Percentiles rank a stretch among this genome's conserved stretches.
Evolutionary conservation across 2,888 invertebrate genomes (phyloP).

Genomic region (Elmis aenea): DNA sequence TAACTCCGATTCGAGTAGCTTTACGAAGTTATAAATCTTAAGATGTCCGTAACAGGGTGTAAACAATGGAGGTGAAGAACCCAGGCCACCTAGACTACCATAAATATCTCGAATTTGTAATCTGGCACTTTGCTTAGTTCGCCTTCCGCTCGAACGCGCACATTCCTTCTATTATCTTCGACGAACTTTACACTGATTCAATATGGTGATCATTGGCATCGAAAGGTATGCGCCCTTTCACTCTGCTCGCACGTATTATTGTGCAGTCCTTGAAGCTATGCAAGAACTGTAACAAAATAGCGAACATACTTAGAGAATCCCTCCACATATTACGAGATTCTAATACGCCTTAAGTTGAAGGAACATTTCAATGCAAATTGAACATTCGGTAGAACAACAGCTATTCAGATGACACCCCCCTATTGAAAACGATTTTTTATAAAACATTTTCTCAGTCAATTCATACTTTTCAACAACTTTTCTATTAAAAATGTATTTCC

Average conservation of each 20-base stretch:
- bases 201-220: constrained; percentile 32
- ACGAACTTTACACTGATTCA: constrained; percentile 31
- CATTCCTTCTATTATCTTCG: constrained; percentile 41
- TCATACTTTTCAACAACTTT: too few species aligned
- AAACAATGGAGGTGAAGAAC: constrained; percentile 47
- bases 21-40: constrained; percentile 41
- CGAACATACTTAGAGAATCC: too few species aligned
- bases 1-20: constrained; percentile 35
- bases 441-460: too few species aligned
- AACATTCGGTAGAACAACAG: too few species aligned
- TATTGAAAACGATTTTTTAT: too few species aligned
- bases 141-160: constrained; percentile 41
- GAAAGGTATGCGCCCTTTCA: constrained; percentile 29
- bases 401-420: too few species aligned
- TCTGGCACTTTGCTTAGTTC: constrained; percentile 42
- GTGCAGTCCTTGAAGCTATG: too few species aligned
- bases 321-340: too few species aligned
- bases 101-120: constrained; percentile 47
- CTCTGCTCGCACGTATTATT: constrained; percentile 19
- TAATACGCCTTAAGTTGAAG: too few species aligned
- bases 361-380: too few species aligned
- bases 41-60: constrained; percentile 46
- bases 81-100: constrained; percentile 45
- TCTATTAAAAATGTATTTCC: too few species aligned
- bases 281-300: too few species aligned